A percentile compares a stretch with the other conserved stretches of the same genome.
Conservation (phyloP, 2,797 vertebrate species). For the Myripristis jacobus region DNA sequence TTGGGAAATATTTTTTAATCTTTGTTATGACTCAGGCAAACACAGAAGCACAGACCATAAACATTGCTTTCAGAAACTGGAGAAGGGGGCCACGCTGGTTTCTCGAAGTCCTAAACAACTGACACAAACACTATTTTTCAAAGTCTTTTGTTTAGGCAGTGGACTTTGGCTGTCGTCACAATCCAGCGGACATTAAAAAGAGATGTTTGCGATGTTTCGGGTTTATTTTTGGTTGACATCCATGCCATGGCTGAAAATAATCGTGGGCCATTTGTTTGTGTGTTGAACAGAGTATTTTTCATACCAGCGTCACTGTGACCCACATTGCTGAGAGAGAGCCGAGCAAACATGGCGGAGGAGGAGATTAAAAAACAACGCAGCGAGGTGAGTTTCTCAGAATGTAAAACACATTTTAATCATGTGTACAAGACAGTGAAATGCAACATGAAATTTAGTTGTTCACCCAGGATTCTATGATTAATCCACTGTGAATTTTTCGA, state of each 20-base stretch:
- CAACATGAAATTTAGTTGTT: too few relatives aligned
- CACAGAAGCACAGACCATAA: conserved; percentile 49
- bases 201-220: conserved; percentile 37
- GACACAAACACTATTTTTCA: conserved; percentile 56
- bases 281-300: conserved; percentile 7
- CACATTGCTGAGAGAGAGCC: not conserved
- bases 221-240: conserved; percentile 29
- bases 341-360: not conserved
- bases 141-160: conserved; percentile 53
- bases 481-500: too few relatives aligned
- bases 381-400: not conserved
- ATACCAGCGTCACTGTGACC: conserved; percentile 3
- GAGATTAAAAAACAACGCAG: not conserved
- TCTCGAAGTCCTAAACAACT: conserved; percentile 54
- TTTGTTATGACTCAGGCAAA: conserved; percentile 56
- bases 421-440: not conserved
- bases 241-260: conserved; percentile 35
- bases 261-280: conserved; percentile 23
- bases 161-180: conserved; percentile 18
- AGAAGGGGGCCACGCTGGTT: conserved; percentile 53
- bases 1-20: conserved; percentile 27
- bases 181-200: conserved; percentile 36
- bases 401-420: not conserved
- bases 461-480: not conserved
- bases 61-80: conserved; percentile 59